phyloP scores from a whole-genome alignment of 2,113 vertebrate species.

The Nothocercus julius region DNA sequence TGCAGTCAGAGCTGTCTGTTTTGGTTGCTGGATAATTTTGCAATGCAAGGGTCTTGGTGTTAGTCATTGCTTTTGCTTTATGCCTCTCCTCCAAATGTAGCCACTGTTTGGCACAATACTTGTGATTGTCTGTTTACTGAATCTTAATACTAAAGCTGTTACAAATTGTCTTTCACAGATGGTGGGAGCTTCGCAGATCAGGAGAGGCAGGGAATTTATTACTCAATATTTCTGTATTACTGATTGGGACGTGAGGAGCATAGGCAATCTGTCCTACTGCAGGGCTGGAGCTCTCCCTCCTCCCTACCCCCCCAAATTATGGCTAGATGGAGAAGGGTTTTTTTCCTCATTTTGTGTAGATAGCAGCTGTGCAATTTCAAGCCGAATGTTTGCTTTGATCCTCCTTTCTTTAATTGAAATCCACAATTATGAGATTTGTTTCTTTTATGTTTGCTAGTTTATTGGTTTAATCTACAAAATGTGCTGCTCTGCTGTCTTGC shows the following conservation, averaged over 20 bases:
- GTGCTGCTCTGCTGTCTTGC: conserved; percentile 82
- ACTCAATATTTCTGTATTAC: conserved; percentile 87
- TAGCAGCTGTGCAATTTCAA: conserved; percentile 85
- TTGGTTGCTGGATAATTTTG: conserved; percentile 71
- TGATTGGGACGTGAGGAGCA: conserved; percentile 82
- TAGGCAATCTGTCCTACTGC: conserved; percentile 78
- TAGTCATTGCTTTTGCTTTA: conserved; percentile 74
- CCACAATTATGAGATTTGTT: conserved; percentile 87
- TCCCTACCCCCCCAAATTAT: conserved; percentile 74
- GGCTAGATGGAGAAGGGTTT: conserved; percentile 58
- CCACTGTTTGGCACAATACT: conserved; percentile 74
- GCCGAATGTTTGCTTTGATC: conserved; percentile 85
- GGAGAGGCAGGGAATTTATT: conserved; percentile 83
- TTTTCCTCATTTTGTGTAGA: conserved; percentile 78
- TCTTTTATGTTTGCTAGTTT: conserved; percentile 84
- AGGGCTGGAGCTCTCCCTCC: conserved; percentile 63
- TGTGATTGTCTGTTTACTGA: conserved; percentile 82
- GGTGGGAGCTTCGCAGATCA: conserved; percentile 81
- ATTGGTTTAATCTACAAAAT: conserved; percentile 87
- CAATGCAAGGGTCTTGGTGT: conserved; percentile 62
- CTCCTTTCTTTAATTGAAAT: conserved; percentile 85
- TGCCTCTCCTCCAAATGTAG: conserved; percentile 67
- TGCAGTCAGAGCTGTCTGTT: conserved; percentile 68
- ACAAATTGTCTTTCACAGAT: conserved; percentile 87
- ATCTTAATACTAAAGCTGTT: conserved; percentile 83